These are phyloP conservation scores for Prionace glauca DNA, from an alignment of 2,797 vertebrate species.

Conservation along the genomic window DNA sequence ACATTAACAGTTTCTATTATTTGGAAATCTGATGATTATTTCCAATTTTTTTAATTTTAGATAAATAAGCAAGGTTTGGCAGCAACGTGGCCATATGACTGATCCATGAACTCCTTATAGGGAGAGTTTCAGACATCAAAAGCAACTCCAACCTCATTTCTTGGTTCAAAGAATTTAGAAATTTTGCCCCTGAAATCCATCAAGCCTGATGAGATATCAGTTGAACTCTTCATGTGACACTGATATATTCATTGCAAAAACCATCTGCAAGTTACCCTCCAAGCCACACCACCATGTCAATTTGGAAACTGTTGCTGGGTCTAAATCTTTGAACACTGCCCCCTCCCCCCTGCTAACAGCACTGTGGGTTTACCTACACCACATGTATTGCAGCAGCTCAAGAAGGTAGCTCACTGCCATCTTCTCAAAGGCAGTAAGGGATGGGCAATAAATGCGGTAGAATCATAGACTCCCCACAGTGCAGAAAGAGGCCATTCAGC, in stretches of 20 bases:
- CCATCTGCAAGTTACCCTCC: too few relatives aligned
- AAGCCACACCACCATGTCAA: too few relatives aligned
- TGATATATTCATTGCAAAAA: background rate
- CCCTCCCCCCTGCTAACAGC: too few relatives aligned
- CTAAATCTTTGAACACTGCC: too few relatives aligned
- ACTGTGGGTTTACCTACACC: too few relatives aligned
- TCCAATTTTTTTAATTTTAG: background rate
- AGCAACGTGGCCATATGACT: slow-evolving; percentile 39
- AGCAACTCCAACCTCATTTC: slow-evolving; percentile 43
- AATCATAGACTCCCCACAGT: too few relatives aligned
- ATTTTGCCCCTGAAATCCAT: slow-evolving; percentile 37
- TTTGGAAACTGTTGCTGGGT: too few relatives aligned
- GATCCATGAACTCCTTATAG: slow-evolving; percentile 39
- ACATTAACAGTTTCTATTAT: background rate
- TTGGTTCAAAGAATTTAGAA: slow-evolving; percentile 40
- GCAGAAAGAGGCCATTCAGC: too few relatives aligned
- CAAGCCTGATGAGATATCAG: slow-evolving; percentile 36
- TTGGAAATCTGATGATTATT: background rate
- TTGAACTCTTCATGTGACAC: slow-evolving; percentile 39
- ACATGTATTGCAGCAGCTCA: too few relatives aligned
- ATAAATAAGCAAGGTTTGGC: slow-evolving; percentile 40
- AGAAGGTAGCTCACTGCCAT: too few relatives aligned
- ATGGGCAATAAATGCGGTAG: too few relatives aligned
- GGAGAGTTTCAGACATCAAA: slow-evolving; percentile 37
- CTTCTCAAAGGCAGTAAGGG: too few relatives aligned